Conservation (phyloP, 1,140 invertebrate genomes). For the Atta texana region DNA sequence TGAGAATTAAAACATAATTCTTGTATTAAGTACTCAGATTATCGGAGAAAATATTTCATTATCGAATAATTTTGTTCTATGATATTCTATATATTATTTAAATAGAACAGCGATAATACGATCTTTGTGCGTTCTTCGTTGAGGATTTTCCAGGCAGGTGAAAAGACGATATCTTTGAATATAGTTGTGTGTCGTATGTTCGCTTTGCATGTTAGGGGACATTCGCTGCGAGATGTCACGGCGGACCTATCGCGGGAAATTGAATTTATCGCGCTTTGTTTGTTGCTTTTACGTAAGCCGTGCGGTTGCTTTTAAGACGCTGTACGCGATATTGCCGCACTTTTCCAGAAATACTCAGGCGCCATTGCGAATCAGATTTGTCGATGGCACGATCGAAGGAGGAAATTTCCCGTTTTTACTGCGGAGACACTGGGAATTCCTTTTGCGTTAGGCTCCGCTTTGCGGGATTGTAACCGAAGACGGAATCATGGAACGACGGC, state of each 20-base stretch:
- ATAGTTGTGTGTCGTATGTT: not conserved
- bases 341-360: constrained; percentile 15
- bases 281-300: constrained; percentile 40
- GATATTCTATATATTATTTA: not conserved
- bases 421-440: not conserved
- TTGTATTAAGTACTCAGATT: not conserved
- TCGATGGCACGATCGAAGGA: not conserved
- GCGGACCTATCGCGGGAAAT: constrained; percentile 50
- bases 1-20: not conserved
- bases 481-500: not conserved
- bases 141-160: not conserved
- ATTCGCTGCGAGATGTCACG: not conserved
- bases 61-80: not conserved
- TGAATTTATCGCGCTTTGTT: constrained; percentile 53
- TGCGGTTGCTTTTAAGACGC: constrained; percentile 48
- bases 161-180: constrained; percentile 23
- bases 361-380: constrained; percentile 50
- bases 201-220: constrained; percentile 17
- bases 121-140: constrained; percentile 1
- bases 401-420: constrained; percentile 31
- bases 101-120: not conserved
- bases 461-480: not conserved
- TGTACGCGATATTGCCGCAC: constrained; percentile 21
- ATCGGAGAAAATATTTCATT: constrained; percentile 17
- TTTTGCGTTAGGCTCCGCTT: not conserved